Conservation (phyloP, 2,113 vertebrate species). For the Petromus typicus region DNA sequence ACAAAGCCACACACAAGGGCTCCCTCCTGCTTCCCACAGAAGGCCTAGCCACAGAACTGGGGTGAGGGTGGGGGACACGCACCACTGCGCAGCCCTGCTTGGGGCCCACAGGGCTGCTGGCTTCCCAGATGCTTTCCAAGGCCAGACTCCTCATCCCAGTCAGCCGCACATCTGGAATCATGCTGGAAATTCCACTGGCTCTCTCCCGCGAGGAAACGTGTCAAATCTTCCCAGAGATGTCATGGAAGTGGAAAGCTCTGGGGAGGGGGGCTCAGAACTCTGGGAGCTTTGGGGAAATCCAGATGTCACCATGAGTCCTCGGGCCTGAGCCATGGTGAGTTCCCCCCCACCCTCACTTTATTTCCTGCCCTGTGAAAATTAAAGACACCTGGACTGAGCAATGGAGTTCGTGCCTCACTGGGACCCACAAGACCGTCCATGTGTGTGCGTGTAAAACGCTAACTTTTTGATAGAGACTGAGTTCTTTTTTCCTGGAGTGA, state of each 20-base stretch:
- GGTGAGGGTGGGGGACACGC: neutral
- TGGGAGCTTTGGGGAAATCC: constrained; percentile 36
- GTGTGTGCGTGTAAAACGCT: neutral
- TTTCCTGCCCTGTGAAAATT: constrained; percentile 4
- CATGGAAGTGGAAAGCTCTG: constrained; percentile 4
- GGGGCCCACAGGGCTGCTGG: neutral
- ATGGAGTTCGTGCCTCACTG: neutral
- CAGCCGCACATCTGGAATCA: constrained; percentile 69
- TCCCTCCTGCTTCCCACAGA: neutral
- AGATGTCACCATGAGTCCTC: constrained; percentile 9
- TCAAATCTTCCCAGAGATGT: constrained; percentile 54
- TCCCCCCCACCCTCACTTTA: neutral
- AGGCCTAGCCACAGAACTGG: neutral
- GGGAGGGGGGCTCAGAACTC: neutral
- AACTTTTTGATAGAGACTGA: constrained; percentile 31
- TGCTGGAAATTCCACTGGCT: constrained; percentile 66
- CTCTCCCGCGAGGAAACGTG: constrained; percentile 59
- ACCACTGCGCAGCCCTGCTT: neutral
- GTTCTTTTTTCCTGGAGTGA: constrained; percentile 76
- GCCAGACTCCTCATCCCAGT: neutral
- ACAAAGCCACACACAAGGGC: neutral
- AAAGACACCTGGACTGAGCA: neutral
- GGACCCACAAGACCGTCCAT: neutral
- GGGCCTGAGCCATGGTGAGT: neutral
- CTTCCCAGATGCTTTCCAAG: neutral